Evolutionary conservation across 1,140 invertebrate genomes (phyloP), one percentile per base, ranked within the genome.

Genomic region (Cardiocondyla obscurior): DNA sequence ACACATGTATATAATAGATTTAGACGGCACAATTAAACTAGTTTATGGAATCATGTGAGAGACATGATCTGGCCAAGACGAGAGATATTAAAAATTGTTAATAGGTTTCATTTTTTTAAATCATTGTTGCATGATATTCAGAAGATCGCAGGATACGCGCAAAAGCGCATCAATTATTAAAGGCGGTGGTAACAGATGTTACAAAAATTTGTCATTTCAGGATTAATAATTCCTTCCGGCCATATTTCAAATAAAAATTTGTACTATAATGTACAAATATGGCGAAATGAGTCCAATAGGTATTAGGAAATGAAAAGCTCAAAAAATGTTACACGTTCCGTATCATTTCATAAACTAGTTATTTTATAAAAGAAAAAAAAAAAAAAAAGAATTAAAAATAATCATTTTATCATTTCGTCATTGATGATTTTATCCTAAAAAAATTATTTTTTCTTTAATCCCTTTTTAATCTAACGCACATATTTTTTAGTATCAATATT

Each of bases 311-410:
- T 60, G 44, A 28, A 76, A 86, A 90, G 73, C 57, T 92, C 91
- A 92, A 92, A 89, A 57, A 62, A 85, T 85, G 81, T 83, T 85
- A 88, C 89, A 86, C 87, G 65, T 82, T 84, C 81, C 60, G 91
- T 89, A 85, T 90, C 90, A 90, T 92, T 93, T 93, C 90, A 65
- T 90, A 90, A 90, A 87, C 69, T 64, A 83, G 86, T 88, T 88
- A 88, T 91, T 92, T 91, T 85, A 88, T 89, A 89, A 86, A 88
- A 89, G n/a, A n/a, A n/a, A n/a, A n/a, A n/a, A n/a, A n/a, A n/a
- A n/a, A n/a, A n/a, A n/a, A n/a, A n/a, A n/a, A n/a, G n/a, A 91
- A 89, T 87, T 86, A 87, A 90, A 90, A 85, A 84, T 33, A 70
- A 73, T 22, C 57, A 85, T 89, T 87, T 81, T 49, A 67, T 69